These are phyloP conservation scores for Phenganax marumi DNA, from an alignment of 92 coral and sea anemone species.

Conservation along the genomic window DNA sequence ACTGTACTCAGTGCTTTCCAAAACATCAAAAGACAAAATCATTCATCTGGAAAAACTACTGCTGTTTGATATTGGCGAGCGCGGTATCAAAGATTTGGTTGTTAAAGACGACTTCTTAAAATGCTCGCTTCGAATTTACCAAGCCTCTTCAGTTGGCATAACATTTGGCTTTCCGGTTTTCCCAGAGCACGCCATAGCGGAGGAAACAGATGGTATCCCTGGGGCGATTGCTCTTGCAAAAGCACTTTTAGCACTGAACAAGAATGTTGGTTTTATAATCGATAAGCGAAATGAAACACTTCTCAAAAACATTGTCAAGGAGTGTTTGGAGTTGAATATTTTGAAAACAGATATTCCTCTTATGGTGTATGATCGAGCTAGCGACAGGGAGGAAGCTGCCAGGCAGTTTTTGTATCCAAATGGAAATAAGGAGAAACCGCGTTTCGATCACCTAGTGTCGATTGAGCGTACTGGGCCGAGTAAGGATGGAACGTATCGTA, in stretches of 20 bases:
- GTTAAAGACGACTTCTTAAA: constrained; percentile 43
- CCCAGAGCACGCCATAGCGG: constrained; percentile 13
- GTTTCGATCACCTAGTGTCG: constrained; percentile 78
- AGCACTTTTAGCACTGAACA: constrained; percentile 73
- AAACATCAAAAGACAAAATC: constrained; percentile 49
- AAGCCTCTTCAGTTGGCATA: constrained; percentile 54
- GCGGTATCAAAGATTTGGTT: constrained; percentile 68
- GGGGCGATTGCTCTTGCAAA: constrained; percentile 69
- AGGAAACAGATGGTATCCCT: constrained; percentile 63
- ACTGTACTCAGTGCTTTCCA: constrained; percentile 71
- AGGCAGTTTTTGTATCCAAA: constrained; percentile 62
- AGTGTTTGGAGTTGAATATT: constrained; percentile 49
- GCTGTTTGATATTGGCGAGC: constrained; percentile 70
- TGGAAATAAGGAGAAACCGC: constrained; percentile 49
- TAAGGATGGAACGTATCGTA: constrained; percentile 60
- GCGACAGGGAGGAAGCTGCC: constrained; percentile 55
- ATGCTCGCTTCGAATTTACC: constrained; percentile 56
- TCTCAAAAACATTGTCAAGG: constrained; percentile 38
- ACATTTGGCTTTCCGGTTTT: constrained; percentile 40
- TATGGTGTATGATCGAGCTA: constrained; percentile 58
- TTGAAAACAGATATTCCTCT: constrained; percentile 50
- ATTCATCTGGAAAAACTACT: constrained; percentile 56
- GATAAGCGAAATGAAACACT: constrained; percentile 39
- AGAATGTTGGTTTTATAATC: constrained; percentile 64
- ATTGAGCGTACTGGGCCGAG: constrained; percentile 74